Percentiles rank a stretch among this genome's conserved stretches.
Evolutionary conservation across 30 jellyfish, hydroid and myxozoan genomes (phyloP).

Genomic region (Nemopilema nomurai): DNA sequence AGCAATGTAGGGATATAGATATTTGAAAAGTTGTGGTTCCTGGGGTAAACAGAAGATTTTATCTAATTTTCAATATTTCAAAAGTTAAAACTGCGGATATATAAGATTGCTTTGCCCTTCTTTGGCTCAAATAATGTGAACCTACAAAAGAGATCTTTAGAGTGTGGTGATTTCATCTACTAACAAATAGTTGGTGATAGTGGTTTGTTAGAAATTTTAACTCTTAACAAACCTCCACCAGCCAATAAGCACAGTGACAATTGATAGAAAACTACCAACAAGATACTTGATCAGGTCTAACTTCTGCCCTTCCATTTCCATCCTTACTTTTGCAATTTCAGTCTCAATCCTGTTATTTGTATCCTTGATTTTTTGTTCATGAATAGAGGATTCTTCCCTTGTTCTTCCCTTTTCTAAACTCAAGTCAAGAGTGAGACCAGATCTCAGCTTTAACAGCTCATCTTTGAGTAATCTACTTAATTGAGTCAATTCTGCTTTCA

Average conservation of each 20-base stretch:
- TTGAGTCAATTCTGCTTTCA: slow-evolving; percentile 57
- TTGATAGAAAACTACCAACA: slow-evolving; percentile 66
- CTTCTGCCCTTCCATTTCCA: slow-evolving; percentile 80
- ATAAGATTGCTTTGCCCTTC: too few relatives aligned
- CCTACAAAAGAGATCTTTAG: too few relatives aligned
- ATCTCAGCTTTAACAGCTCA: slow-evolving; percentile 62
- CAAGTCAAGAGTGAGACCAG: slow-evolving; percentile 68
- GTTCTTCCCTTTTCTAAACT: slow-evolving; percentile 73
- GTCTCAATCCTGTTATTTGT: slow-evolving; percentile 81
- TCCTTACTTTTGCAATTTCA: slow-evolving; percentile 69
- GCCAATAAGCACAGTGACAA: slow-evolving; percentile 70
- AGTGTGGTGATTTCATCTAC: too few relatives aligned
- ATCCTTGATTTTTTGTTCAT: slow-evolving; percentile 71
- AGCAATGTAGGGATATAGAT: too few relatives aligned
- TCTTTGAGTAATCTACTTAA: slow-evolving; percentile 51
- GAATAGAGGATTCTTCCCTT: slow-evolving; percentile 56
- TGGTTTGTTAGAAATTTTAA: too few relatives aligned
- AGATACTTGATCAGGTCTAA: slow-evolving; percentile 73
- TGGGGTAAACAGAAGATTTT: too few relatives aligned
- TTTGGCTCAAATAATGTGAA: too few relatives aligned
- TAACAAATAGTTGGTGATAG: too few relatives aligned
- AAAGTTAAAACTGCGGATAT: too few relatives aligned
- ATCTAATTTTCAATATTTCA: too few relatives aligned
- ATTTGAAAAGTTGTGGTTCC: too few relatives aligned
- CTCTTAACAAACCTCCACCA: slow-evolving; percentile 78